These are phyloP conservation scores for Pachypanchax playfairii DNA, from an alignment of 2,113 vertebrate genomes.

Conservation along the genomic window DNA sequence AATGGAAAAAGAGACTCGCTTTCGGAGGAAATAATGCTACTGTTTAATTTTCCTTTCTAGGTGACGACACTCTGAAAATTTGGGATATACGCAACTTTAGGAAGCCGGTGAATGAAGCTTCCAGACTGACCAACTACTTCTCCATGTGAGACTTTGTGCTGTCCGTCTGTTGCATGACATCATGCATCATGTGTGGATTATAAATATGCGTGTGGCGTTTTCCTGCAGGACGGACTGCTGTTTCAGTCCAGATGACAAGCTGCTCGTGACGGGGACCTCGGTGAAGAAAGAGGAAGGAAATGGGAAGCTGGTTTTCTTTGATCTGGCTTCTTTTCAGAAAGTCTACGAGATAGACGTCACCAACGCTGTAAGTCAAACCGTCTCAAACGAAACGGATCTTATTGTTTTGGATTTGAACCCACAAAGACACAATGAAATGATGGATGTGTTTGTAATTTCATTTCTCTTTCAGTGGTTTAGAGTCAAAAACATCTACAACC, in stretches of 20 bases:
- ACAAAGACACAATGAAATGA: conserved; percentile 30
- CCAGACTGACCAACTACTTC: conserved; percentile 87
- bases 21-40: too few species aligned
- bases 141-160: conserved; percentile 85
- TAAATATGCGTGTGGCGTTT: conserved; percentile 22
- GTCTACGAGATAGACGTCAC: conserved; percentile 94
- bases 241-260: conserved; percentile 95
- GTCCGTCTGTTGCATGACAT: not conserved
- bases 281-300: conserved; percentile 89
- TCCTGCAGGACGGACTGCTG: conserved; percentile 93
- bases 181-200: not conserved
- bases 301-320: conserved; percentile 92
- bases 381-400: not conserved
- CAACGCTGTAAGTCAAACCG: conserved; percentile 85
- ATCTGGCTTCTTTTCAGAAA: conserved; percentile 86
- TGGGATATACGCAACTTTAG: conserved; percentile 98
- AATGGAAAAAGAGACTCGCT: too few species aligned
- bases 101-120: conserved; percentile 87
- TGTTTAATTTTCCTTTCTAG: conserved; percentile 75
- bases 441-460: conserved; percentile 14
- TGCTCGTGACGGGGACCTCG: conserved; percentile 92
- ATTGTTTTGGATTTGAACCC: not conserved
- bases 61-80: conserved; percentile 93
- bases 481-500: conserved; percentile 8
- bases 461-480: conserved; percentile 2